phyloP scores from a whole-genome alignment of 2,797 vertebrate species.

The Pempheris klunzingeri region DNA sequence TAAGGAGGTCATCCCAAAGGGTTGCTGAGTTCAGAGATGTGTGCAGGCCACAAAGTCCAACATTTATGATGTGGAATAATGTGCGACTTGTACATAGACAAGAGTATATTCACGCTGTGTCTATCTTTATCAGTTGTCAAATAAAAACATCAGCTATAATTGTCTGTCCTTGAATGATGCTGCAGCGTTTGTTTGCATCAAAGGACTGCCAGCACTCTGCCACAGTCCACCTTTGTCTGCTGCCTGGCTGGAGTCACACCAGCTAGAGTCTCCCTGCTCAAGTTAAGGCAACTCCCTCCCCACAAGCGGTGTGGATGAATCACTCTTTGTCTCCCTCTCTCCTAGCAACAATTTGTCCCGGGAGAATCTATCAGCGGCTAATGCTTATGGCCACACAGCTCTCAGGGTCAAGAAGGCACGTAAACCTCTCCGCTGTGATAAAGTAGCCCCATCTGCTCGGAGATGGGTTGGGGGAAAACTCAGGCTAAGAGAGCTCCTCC shows the following conservation, averaged over 20 bases:
- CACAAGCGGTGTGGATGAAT: background rate
- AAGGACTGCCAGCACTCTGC: background rate
- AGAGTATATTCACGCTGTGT: background rate
- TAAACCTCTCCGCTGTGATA: conserved; percentile 26
- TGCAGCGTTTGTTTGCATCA: conserved; percentile 1
- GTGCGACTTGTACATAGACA: too few species aligned
- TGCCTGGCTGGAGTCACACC: background rate
- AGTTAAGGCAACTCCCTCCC: background rate
- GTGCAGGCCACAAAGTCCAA: background rate
- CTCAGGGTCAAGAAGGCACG: conserved; percentile 13
- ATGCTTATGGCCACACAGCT: conserved; percentile 13
- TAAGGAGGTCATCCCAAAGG: too few species aligned
- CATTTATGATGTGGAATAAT: background rate
- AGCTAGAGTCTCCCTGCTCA: background rate
- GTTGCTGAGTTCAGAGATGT: background rate
- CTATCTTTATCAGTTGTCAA: conserved; percentile 2
- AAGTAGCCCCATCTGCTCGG: background rate
- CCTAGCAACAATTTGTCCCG: background rate
- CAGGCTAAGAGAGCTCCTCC: too few species aligned
- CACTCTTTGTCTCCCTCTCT: background rate
- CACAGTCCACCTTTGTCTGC: background rate
- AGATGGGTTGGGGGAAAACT: background rate
- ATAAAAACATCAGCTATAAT: conserved; percentile 22
- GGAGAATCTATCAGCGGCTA: conserved; percentile 20
- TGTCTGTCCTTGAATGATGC: background rate